Evolutionary conservation across 2,797 vertebrate genomes (phyloP).

Genomic region (Macropus fuliginosus): DNA sequence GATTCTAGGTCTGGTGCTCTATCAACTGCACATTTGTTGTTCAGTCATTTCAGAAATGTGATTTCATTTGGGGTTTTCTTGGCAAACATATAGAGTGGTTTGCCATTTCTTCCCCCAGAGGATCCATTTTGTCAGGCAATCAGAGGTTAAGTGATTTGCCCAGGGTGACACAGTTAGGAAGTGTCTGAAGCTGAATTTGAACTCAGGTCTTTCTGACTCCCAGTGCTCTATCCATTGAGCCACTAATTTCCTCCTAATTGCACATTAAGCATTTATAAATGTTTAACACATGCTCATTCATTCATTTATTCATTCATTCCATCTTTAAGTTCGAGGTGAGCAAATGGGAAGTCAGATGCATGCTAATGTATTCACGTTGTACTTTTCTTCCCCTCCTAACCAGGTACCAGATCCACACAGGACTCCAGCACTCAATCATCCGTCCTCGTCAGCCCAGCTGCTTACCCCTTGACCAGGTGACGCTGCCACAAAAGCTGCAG

Average conservation of each 20-base stretch:
- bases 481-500: conserved; percentile 95
- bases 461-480: conserved; percentile 94
- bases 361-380: neutral
- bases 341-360: neutral
- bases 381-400: neutral
- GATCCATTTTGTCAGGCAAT: neutral
- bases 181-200: neutral
- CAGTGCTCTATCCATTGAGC: neutral
- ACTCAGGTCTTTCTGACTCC: neutral
- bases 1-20: neutral
- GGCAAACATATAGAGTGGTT: neutral
- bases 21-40: neutral
- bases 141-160: neutral
- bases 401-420: conserved; percentile 99
- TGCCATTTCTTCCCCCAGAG: neutral
- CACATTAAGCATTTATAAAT: neutral
- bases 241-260: neutral
- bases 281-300: neutral
- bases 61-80: neutral
- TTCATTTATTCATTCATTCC: neutral
- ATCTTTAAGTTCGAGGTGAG: neutral
- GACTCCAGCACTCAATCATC: conserved; percentile 98
- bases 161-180: neutral
- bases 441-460: conserved; percentile 97
- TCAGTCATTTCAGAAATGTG: neutral